Base-by-base conservation (phyloP, 2,113 vertebrate genomes). In the Dicerorhinus sumatrensis region DNA sequence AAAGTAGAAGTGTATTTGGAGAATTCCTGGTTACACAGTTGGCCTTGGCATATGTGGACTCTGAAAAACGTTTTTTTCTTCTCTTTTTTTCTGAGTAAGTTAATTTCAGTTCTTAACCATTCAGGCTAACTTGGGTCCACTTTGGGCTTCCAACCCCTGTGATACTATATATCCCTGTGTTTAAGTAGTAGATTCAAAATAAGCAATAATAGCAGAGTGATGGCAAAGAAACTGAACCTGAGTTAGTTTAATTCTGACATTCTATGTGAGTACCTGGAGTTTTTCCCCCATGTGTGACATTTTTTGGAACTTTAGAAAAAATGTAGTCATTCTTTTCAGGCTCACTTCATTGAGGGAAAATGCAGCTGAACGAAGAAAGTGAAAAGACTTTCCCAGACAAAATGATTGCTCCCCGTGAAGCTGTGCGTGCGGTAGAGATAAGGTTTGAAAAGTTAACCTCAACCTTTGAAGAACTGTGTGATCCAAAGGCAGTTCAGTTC, bases 361-460 rank as follows among this genome's bases (percentile, higher is more conserved):
- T 1, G 46, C 70, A 70, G 29, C 56, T 31, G 92, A 83, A 90
- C 42, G 54, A 65, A 63, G 91, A 14, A 67, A 13, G 65, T 20
- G 75, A 75, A 96, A 90, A 91, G 97, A 25, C 70, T 77, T 94
- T 65, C 17, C 10, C 76, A 70, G 80, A 92, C 79, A 72, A 73
- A 89, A 69, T 0, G 21, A 9, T 8, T 8, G 54, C 69, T 67
- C 94, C 8, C 0, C 36, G 9, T 0, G 25, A 84, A 85, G 75
- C 92, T 51, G 51, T 7, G 42, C 21, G 2, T 51, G 83, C 48
- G 36, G 69, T 2, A 48, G 60, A n/a, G 70, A 31, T 0, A 9
- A 31, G 2, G 3, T 17, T 36, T 62, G 86, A 33, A 90, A 87
- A 80, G 83, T 39, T 79, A 67, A 97, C 96, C 93, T 69, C 54